Conservation (phyloP, 2,888 invertebrate genomes). For the Adelphocoris suturalis region DNA sequence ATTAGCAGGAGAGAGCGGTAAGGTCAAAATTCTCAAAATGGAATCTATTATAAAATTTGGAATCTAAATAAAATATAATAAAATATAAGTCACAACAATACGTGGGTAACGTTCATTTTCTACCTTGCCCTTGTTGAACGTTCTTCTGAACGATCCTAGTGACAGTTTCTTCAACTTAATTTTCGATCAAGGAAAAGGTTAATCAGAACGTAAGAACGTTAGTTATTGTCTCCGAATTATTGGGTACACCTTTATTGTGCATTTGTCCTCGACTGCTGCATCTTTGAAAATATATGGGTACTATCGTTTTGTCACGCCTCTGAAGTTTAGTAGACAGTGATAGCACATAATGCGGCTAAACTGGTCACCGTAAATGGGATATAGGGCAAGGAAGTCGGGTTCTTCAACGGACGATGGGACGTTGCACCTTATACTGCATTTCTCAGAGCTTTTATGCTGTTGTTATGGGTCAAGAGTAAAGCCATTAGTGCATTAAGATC, state of each 20-base stretch:
- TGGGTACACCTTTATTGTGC: background rate
- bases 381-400: conserved; percentile 26
- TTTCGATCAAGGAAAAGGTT: no score
- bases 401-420: background rate
- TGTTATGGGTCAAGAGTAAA: conserved; percentile 45
- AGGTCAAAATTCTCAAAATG: no score
- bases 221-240: no score
- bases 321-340: background rate
- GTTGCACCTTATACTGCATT: conserved; percentile 26
- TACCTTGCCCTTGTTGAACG: no score
- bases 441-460: background rate
- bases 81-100: no score
- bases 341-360: background rate
- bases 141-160: no score
- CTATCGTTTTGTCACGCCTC: background rate
- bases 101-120: no score
- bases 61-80: no score
- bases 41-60: no score
- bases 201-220: no score
- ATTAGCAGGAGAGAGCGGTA: no score
- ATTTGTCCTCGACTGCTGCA: background rate
- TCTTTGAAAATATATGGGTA: background rate
- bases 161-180: no score
- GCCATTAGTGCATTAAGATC: conserved; percentile 14
- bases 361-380: conserved; percentile 39